A percentile compares a stretch with the other conserved stretches of the same genome.
Conservation (phyloP, 1,140 invertebrate genomes). For the Drosophila albomicans region DNA sequence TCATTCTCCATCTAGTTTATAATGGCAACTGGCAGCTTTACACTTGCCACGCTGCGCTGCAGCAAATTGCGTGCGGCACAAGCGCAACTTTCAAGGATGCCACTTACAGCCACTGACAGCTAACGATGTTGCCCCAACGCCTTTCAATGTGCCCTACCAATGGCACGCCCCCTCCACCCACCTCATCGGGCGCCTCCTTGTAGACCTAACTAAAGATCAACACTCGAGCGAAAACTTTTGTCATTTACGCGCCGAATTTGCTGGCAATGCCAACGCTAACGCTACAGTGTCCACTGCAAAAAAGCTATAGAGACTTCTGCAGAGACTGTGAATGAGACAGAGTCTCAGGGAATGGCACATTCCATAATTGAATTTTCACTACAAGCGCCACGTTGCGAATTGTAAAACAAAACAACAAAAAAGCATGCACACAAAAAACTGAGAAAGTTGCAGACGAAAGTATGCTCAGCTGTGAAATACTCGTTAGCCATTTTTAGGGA, state of each 20-base stretch:
- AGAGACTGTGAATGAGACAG: neutral
- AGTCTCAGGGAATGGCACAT: slow-evolving; percentile 16
- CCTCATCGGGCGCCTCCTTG: neutral
- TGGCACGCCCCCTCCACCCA: slow-evolving; percentile 20
- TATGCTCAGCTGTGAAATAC: neutral
- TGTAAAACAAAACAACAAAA: slow-evolving; percentile 40
- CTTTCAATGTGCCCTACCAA: slow-evolving; percentile 50
- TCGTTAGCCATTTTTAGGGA: neutral
- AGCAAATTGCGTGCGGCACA: slow-evolving; percentile 74
- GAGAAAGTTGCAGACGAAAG: too few species aligned
- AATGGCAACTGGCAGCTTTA: slow-evolving; percentile 12
- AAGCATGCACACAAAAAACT: neutral
- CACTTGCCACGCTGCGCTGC: slow-evolving; percentile 35
- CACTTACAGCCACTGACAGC: slow-evolving; percentile 72
- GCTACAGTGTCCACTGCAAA: slow-evolving; percentile 10
- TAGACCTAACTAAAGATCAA: slow-evolving; percentile 77
- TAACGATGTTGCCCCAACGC: slow-evolving; percentile 72
- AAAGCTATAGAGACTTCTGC: neutral
- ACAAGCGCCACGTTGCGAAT: slow-evolving; percentile 42
- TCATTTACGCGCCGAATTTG: slow-evolving; percentile 78
- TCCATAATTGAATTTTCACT: slow-evolving; percentile 74
- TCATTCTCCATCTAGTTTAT: slow-evolving; percentile 4
- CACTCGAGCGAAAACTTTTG: slow-evolving; percentile 76
- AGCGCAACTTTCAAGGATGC: slow-evolving; percentile 77
- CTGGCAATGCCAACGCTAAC: slow-evolving; percentile 13